A percentile compares a stretch with the other conserved stretches of the same genome.
These are phyloP conservation scores for Pollachius pollachius DNA, from an alignment of 2,113 vertebrate genomes.

Conservation along the genomic window DNA sequence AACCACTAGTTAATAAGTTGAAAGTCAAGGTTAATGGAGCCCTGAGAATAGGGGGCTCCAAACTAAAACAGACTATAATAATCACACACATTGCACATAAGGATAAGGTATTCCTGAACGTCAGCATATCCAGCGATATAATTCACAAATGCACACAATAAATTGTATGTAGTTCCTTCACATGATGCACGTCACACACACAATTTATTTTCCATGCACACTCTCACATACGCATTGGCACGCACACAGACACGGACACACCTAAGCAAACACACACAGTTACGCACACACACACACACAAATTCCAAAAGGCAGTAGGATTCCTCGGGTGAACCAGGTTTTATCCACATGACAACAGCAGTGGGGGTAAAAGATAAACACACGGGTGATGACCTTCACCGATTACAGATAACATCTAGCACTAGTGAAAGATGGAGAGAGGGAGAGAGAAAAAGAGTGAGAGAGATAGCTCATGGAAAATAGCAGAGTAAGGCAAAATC, in stretches of 20 bases:
- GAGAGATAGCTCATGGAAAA: not conserved
- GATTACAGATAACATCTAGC: slow-evolving; percentile 46
- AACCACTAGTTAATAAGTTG: slow-evolving; percentile 9
- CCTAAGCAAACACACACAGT: not conserved
- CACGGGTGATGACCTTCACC: slow-evolving; percentile 42
- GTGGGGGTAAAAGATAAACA: slow-evolving; percentile 57
- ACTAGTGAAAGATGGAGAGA: slow-evolving; percentile 32
- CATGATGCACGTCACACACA: no score
- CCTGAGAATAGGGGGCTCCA: not conserved
- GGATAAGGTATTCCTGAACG: slow-evolving; percentile 36
- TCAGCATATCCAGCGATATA: slow-evolving; percentile 26
- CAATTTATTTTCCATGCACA: not conserved
- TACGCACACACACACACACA: slow-evolving; percentile 7
- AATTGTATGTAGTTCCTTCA: no score
- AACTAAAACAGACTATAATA: not conserved
- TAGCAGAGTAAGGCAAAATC: no score
- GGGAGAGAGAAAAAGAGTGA: slow-evolving; percentile 22
- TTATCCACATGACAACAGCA: slow-evolving; percentile 45
- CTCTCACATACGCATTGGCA: not conserved
- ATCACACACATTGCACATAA: not conserved
- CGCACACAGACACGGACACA: not conserved
- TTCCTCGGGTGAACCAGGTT: slow-evolving; percentile 22
- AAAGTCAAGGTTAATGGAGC: slow-evolving; percentile 23
- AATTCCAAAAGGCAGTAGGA: slow-evolving; percentile 4
- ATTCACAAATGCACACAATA: not conserved